Conservation (phyloP, 2,797 vertebrate species). For the Bradypodion pumilum region DNA sequence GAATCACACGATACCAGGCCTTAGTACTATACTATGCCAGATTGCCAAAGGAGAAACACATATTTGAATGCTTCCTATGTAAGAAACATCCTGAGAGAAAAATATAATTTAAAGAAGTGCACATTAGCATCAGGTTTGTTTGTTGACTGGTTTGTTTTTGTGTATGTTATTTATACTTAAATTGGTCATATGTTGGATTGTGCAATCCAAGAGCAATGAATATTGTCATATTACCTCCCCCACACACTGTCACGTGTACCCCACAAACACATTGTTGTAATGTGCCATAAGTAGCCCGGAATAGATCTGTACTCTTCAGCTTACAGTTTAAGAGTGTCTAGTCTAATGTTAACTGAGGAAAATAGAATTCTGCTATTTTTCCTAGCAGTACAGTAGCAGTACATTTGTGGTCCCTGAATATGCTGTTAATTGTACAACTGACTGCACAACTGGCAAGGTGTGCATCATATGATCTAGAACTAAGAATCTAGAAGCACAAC, state of each 20-base stretch:
- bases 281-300: neutral
- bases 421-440: too few relatives aligned
- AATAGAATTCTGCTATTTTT: too few relatives aligned
- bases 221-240: neutral
- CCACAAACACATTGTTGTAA: neutral
- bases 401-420: neutral
- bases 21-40: neutral
- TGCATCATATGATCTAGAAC: too few relatives aligned
- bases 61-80: neutral
- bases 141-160: neutral
- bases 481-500: too few relatives aligned
- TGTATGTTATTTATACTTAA: neutral
- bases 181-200: neutral
- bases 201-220: neutral
- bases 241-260: too few relatives aligned
- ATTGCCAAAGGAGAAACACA: rapidly evolving
- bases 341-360: neutral
- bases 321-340: neutral
- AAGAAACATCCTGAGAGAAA: neutral
- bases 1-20: neutral
- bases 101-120: too few relatives aligned
- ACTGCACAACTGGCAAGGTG: too few relatives aligned
- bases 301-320: too few relatives aligned
- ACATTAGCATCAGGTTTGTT: neutral
- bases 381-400: neutral